Evolutionary conservation across 2,113 vertebrate species (phyloP), one percentile per base, ranked within the genome.

Genomic region (Tetrax tetrax): DNA sequence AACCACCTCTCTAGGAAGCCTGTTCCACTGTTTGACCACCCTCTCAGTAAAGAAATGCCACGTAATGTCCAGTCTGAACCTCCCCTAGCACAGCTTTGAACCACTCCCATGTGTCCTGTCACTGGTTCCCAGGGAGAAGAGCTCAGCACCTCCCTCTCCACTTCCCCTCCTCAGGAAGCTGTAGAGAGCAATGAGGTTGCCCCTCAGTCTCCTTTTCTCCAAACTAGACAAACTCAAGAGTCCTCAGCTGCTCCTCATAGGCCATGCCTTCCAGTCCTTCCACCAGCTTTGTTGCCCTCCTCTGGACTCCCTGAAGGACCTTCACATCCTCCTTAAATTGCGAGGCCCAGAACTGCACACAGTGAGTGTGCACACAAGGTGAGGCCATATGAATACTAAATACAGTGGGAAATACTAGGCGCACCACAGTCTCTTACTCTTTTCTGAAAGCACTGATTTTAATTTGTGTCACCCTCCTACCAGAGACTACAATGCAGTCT

Each of bases 381-480:
- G n/a, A 72, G 53, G 14, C 29, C 14, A 1, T 43, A 53, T 1
- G 0, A 5, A 22, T 2, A 6, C 9, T 47, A 15, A 69, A 47
- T 6, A 33, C 21, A 74, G 6, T 3, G 0, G 28, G 12, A 91
- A 91, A 93, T n/a, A 57, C 0, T 29, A 35, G 12, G 24, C 29
- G 9, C 22, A 48, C 10, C 31, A 61, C 24, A 41, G 12, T 9
- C 17, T 77, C 20, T 33, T 7, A 16, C 6, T 28, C 54, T 71
- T 48, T 37, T 57, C 72, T 69, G 25, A 71, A 87, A 89, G 15
- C 15, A 65, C 27, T 18, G 1, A 65, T 83, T 86, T 89, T 50
- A 86, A 54, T 71, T 61, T 29, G 6, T 57, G 24, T 13, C 9
- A 25, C 63, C 23, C 20, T 51, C 14, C 45, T 60, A 33, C 4